Conservation (phyloP, 2,888 invertebrate species). For the Drosophila longiperda region DNA sequence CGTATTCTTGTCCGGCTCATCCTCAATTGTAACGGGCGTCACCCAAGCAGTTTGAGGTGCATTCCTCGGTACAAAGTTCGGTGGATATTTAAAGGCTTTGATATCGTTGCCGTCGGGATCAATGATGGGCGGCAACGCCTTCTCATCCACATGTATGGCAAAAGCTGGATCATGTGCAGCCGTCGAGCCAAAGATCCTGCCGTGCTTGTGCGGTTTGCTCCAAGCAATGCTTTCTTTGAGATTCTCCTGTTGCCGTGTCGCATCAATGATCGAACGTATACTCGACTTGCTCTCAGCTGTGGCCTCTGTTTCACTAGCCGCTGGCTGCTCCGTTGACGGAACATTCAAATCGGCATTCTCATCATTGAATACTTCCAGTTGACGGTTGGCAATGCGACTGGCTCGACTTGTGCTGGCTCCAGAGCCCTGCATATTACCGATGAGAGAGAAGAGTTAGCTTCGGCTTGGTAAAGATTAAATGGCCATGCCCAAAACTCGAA, state of each 20-base stretch:
- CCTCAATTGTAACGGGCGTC: slow-evolving; percentile 80
- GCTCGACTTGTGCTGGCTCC: slow-evolving; percentile 53
- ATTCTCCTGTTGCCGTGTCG: slow-evolving; percentile 89
- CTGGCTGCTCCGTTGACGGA: slow-evolving; percentile 39
- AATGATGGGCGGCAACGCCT: slow-evolving; percentile 50
- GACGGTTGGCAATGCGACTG: slow-evolving; percentile 50
- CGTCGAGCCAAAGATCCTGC: slow-evolving; percentile 67
- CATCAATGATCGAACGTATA: slow-evolving; percentile 86
- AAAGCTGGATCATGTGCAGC: slow-evolving; percentile 71
- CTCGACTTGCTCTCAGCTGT: slow-evolving; percentile 60
- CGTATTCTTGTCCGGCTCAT: slow-evolving; percentile 60
- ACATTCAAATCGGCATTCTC: slow-evolving; percentile 75
- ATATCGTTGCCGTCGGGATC: slow-evolving; percentile 54
- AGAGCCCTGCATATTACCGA: slow-evolving; percentile 41
- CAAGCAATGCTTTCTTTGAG: slow-evolving; percentile 89
- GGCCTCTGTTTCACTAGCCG: slow-evolving; percentile 2
- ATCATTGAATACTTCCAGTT: slow-evolving; percentile 77
- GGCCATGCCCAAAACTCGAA: not conserved
- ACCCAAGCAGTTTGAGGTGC: slow-evolving; percentile 75
- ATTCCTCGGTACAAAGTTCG: slow-evolving; percentile 75
- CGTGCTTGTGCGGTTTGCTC: slow-evolving; percentile 85
- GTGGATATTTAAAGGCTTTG: slow-evolving; percentile 69
- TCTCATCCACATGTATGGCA: slow-evolving; percentile 81
- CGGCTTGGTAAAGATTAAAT: not conserved
- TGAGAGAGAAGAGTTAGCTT: not conserved